A percentile compares a stretch with the other conserved stretches of the same genome.
Evolutionary conservation across 2,113 vertebrate species (phyloP).

Genomic region (Equus quagga): DNA sequence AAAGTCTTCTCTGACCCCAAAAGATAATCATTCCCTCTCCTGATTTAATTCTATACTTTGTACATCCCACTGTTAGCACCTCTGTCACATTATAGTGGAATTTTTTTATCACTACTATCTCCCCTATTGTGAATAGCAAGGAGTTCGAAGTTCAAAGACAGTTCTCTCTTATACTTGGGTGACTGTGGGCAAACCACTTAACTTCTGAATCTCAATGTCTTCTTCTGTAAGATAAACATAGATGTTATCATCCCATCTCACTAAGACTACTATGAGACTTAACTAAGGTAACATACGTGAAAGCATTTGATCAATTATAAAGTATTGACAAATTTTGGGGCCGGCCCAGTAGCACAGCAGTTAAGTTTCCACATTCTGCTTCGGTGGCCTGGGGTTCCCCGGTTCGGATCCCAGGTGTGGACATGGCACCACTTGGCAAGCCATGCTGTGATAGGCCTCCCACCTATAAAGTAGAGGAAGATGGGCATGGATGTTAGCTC

Average conservation of each 20-base stretch:
- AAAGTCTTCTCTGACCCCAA: background rate
- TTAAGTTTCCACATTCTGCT: no score
- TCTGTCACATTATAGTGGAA: background rate
- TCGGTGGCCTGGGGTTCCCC: no score
- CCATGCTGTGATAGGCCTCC: no score
- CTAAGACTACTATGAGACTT: background rate
- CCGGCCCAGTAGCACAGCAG: no score
- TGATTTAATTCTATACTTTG: background rate
- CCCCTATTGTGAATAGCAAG: background rate
- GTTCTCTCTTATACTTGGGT: background rate
- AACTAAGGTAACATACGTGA: background rate
- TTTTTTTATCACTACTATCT: background rate
- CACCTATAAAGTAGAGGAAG: no score
- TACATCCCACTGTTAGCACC: background rate
- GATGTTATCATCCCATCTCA: background rate
- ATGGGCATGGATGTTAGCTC: no score
- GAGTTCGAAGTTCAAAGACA: background rate
- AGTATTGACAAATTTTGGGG: background rate
- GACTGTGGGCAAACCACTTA: background rate
- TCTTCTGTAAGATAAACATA: background rate
- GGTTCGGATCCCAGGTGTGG: no score
- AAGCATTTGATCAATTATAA: conserved; percentile 1
- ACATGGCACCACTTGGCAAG: no score
- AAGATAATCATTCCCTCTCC: background rate
- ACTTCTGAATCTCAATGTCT: background rate